Percentiles rank a stretch among this genome's conserved stretches.
Evolutionary conservation across 2,888 invertebrate genomes (phyloP).

Genomic region (Acholoe squamosa): DNA sequence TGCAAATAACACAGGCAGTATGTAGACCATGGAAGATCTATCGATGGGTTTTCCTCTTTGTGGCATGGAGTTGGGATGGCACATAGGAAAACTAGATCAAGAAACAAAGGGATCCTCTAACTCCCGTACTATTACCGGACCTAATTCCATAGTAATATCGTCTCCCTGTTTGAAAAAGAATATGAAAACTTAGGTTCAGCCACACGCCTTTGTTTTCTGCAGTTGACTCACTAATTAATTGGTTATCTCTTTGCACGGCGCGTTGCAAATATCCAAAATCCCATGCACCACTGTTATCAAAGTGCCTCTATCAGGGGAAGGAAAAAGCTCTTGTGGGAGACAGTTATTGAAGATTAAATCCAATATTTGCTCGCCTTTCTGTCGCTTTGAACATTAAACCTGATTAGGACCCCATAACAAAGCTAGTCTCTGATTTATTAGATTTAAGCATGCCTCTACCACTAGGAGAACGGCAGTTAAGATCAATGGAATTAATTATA

Average conservation of each 20-base stretch:
- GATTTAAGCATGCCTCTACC: slow-evolving; percentile 19
- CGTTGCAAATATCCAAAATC: neutral
- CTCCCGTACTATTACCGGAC: too few relatives aligned
- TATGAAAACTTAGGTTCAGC: too few relatives aligned
- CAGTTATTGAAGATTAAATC: slow-evolving; percentile 11
- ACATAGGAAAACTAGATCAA: too few relatives aligned
- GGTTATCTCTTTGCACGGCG: neutral
- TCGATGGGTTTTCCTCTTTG: too few relatives aligned
- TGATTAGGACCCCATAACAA: slow-evolving; percentile 30
- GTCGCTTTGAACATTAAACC: slow-evolving; percentile 30
- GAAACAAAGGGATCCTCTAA: too few relatives aligned
- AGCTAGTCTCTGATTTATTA: slow-evolving; percentile 29
- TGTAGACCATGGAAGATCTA: too few relatives aligned
- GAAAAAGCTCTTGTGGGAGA: neutral
- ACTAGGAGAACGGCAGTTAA: neutral
- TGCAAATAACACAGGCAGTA: too few relatives aligned
- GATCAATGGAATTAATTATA: slow-evolving; percentile 47
- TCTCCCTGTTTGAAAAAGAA: too few relatives aligned
- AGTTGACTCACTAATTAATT: neutral
- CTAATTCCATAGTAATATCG: too few relatives aligned
- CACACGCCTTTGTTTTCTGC: too few relatives aligned
- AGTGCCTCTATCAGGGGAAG: neutral
- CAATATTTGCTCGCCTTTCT: slow-evolving; percentile 33
- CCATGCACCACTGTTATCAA: neutral
- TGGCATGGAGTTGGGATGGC: too few relatives aligned